Evolutionary conservation across 2,888 invertebrate species (phyloP), one percentile per base, ranked within the genome.

Genomic region (Clanis bilineata): DNA sequence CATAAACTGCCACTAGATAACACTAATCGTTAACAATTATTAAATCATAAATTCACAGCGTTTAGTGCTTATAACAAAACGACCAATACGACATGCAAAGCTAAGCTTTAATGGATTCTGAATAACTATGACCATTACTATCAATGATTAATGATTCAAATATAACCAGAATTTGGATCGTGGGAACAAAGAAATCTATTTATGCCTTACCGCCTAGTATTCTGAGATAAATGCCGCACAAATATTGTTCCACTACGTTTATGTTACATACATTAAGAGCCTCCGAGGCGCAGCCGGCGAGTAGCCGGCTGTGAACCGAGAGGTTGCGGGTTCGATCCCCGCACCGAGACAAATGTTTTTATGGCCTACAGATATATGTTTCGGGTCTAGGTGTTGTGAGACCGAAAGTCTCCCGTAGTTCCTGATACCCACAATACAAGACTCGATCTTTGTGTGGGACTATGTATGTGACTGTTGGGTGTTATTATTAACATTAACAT

Each of bases 61-160:
- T 28, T 32, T 51, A 32, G 28, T 10, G 15, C 12, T 18, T 32
- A 18, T 28, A 51, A 28, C 32, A 51, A 32, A 51, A 1, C 36
- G 10, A 36, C 12, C 9, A 36, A 6, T 10, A 36, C 36, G 9
- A 28, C 47, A 15, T 18, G 28, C 28, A 28, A 32, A 18, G 25
- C 23, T 2, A 32, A 32, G 18, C 51, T 51, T 51, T 51, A 51
- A 51, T 51, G 51, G 51, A 51, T 51, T 51, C 51, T 51, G 18
- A 32, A 51, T 51, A 51, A 32, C 51, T 51, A 32, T 25, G 47
- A 15, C 47, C 28, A 47, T 47, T 28, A 47, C 28, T 15, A 47
- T 51, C 51, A 32, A 28, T 51, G 51, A 51, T 51, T 32, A 51
- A 51, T 51, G 51, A 51, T 51, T 32, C 18, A 32, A 51, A 18